Evolutionary conservation across 2,113 vertebrate species (phyloP).

Genomic region (Eolophus roseicapilla): DNA sequence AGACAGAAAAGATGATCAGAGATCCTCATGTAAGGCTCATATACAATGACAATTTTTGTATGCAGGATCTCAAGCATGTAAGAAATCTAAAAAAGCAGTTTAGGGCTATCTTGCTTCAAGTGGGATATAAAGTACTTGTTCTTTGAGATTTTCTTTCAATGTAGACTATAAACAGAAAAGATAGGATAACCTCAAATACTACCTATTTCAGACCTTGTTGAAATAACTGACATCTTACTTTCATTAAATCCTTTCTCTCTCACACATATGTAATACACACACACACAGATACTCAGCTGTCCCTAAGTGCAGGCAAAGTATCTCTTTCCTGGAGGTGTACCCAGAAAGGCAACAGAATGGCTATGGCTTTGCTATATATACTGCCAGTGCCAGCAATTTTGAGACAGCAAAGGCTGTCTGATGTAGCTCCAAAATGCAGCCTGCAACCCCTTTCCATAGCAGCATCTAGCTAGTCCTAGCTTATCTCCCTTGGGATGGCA

Average conservation of each 20-base stretch:
- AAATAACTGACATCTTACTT: background rate
- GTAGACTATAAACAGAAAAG: background rate
- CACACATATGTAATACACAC: rapidly evolving
- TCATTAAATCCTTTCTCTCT: background rate
- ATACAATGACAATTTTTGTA: background rate
- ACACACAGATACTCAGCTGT: background rate
- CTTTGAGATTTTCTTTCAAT: background rate
- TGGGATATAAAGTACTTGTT: background rate
- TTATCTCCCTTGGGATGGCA: background rate
- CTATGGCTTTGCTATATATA: background rate
- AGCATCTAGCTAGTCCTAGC: background rate
- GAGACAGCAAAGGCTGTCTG: background rate
- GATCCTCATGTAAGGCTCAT: background rate
- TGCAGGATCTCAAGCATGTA: background rate
- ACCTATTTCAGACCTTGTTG: background rate
- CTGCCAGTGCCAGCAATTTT: background rate
- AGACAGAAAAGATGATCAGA: background rate
- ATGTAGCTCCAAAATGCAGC: background rate
- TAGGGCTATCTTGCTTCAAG: background rate
- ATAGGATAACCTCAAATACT: background rate
- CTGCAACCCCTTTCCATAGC: background rate
- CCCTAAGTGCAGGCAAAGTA: background rate
- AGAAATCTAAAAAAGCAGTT: background rate
- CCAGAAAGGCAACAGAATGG: background rate
- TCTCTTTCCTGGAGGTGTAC: background rate